A percentile compares a stretch with the other conserved stretches of the same genome.
These are phyloP conservation scores for Peromyscus aztecus DNA, from an alignment of 2,797 vertebrate species.

Conservation along the genomic window DNA sequence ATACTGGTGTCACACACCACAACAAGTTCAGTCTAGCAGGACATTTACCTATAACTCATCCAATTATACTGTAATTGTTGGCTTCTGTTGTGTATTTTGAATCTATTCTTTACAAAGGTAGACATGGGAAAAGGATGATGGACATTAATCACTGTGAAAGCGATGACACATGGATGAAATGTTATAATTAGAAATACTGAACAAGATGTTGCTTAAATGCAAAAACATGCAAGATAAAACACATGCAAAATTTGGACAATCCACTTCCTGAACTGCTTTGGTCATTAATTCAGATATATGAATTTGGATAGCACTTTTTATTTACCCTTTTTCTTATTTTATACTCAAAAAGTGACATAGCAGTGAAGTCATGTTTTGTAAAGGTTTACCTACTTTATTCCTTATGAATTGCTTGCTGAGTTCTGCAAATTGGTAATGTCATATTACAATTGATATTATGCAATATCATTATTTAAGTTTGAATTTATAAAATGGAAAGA, in stretches of 20 bases:
- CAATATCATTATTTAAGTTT: not conserved
- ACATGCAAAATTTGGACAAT: not conserved
- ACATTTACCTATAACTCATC: not conserved
- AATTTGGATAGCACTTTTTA: not conserved
- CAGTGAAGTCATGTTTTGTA: not conserved
- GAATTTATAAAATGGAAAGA: not conserved
- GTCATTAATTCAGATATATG: not conserved
- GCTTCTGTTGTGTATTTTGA: not conserved
- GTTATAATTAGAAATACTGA: not conserved
- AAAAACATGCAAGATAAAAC: not conserved
- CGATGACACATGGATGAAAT: not conserved
- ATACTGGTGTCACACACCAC: not conserved
- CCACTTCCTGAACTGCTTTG: not conserved
- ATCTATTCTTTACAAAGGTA: not conserved
- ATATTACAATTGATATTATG: not conserved
- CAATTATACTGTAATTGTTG: not conserved
- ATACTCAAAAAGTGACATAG: not conserved
- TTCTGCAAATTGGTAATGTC: not conserved
- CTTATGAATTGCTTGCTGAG: not conserved
- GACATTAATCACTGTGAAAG: not conserved
- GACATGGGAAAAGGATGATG: not conserved
- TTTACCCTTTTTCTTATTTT: not conserved
- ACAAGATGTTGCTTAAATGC: not conserved
- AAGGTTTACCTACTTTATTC: not conserved
- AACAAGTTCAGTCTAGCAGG: not conserved